Percentiles rank a stretch among this genome's conserved stretches.
Evolutionary conservation across 2,113 vertebrate species (phyloP).

Genomic region (Cricetomys ansorgei): DNA sequence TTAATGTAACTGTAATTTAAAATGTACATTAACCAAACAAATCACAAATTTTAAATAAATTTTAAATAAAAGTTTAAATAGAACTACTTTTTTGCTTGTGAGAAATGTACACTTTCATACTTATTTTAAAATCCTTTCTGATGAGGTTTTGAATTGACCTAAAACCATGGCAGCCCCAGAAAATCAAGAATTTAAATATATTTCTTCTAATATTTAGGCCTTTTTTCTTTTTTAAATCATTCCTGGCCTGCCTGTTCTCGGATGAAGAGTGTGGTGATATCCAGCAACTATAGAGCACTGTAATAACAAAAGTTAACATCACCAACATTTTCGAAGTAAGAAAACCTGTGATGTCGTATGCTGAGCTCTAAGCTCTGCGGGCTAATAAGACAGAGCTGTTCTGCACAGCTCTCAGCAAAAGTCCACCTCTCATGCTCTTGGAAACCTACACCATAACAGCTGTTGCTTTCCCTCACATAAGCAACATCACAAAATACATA

Average conservation of each 20-base stretch:
- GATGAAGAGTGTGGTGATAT: not conserved
- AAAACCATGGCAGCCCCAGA: not conserved
- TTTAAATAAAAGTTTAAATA: no score
- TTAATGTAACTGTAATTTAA: not conserved
- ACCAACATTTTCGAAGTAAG: conserved; percentile 40
- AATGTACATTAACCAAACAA: conserved; percentile 11
- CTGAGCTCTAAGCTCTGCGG: not conserved
- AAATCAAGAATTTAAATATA: not conserved
- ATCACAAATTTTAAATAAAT: conserved; percentile 1
- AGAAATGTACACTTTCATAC: not conserved
- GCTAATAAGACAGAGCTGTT: not conserved
- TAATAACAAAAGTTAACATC: not conserved
- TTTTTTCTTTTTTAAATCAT: not conserved
- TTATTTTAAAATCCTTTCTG: conserved; percentile 30
- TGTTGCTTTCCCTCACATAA: not conserved
- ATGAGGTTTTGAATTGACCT: not conserved
- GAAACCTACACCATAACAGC: not conserved
- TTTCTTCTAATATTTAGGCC: not conserved
- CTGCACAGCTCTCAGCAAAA: not conserved
- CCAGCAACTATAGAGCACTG: not conserved
- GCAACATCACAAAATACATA: not conserved
- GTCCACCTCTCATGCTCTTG: not conserved
- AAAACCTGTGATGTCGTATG: not conserved
- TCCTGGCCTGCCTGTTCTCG: not conserved
- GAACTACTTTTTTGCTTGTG: not conserved